Conservation (phyloP, 2,888 invertebrate species). For the Chloroclystis v-ata region DNA sequence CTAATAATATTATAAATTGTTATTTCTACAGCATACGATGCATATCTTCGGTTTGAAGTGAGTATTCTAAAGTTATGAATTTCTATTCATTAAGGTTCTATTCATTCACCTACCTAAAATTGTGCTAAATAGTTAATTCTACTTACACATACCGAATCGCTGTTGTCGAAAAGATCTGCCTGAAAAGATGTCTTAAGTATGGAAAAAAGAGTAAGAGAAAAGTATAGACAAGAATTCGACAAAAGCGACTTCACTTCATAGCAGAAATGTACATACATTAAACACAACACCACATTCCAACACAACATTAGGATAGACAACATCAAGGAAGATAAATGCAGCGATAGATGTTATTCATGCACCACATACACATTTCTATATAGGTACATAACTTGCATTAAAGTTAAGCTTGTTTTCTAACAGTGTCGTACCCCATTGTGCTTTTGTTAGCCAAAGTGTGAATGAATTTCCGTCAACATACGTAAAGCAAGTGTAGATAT, state of each 20-base stretch:
- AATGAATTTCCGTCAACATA: conserved; percentile 6
- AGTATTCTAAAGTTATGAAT: too few species aligned
- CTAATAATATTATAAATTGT: too few species aligned
- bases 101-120: too few species aligned
- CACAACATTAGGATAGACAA: conserved; percentile 43
- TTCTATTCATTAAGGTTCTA: too few species aligned
- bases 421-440: conserved; percentile 9
- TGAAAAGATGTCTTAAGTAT: conserved; percentile 5
- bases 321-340: conserved; percentile 40
- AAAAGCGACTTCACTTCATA: conserved; percentile 57
- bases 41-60: not conserved
- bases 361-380: conserved; percentile 53
- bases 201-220: conserved; percentile 11
- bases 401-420: conserved; percentile 38
- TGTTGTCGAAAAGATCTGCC: conserved; percentile 47
- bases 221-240: conserved; percentile 44
- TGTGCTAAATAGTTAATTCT: conserved; percentile 29
- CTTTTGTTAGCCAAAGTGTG: conserved; percentile 13
- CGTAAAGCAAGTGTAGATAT: conserved; percentile 8
- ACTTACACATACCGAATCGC: conserved; percentile 54
- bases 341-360: conserved; percentile 78
- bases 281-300: conserved; percentile 72
- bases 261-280: conserved; percentile 39
- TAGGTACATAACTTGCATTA: conserved; percentile 19
- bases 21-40: not conserved